Evolutionary conservation across 2,888 invertebrate genomes (phyloP).

Genomic region (Pteria penguin): DNA sequence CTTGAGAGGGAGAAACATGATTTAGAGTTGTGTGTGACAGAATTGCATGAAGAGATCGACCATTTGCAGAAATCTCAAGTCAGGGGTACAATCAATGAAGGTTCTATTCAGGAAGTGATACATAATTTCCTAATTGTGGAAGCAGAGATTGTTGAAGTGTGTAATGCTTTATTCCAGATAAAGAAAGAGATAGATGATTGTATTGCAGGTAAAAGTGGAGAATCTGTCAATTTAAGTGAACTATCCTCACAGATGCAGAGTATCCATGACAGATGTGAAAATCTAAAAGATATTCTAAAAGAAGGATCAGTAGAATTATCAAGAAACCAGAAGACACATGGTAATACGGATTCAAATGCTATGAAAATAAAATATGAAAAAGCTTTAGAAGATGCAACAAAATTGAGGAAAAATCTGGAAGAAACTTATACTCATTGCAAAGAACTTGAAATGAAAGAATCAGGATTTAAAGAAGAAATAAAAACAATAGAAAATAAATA

Average conservation of each 20-base stretch:
- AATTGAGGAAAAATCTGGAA: slow-evolving; percentile 61
- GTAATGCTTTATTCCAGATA: slow-evolving; percentile 54
- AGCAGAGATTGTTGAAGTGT: slow-evolving; percentile 68
- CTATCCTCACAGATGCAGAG: slow-evolving; percentile 64
- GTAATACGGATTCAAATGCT: slow-evolving; percentile 38
- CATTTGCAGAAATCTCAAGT: background rate
- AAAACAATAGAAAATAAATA: slow-evolving; percentile 84
- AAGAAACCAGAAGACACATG: slow-evolving; percentile 22
- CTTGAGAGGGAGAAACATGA: slow-evolving; percentile 59
- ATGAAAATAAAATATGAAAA: slow-evolving; percentile 67
- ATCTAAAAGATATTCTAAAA: slow-evolving; percentile 64
- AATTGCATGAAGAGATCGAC: slow-evolving; percentile 60
- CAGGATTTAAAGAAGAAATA: slow-evolving; percentile 80
- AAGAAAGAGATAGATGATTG: slow-evolving; percentile 62
- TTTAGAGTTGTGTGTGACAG: slow-evolving; percentile 59
- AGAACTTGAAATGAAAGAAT: slow-evolving; percentile 57
- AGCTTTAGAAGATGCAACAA: slow-evolving; percentile 62
- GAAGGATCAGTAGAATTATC: slow-evolving; percentile 49
- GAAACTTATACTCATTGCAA: slow-evolving; percentile 60
- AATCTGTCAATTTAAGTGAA: slow-evolving; percentile 48
- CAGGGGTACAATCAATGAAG: background rate
- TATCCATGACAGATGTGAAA: slow-evolving; percentile 64
- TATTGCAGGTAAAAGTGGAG: slow-evolving; percentile 53
- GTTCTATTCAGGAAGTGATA: slow-evolving; percentile 45
- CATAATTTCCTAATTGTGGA: slow-evolving; percentile 66